A percentile compares a stretch with the other conserved stretches of the same genome.
phyloP scores from a whole-genome alignment of 1,140 invertebrate genomes.

The Vollenhovia emeryi region DNA sequence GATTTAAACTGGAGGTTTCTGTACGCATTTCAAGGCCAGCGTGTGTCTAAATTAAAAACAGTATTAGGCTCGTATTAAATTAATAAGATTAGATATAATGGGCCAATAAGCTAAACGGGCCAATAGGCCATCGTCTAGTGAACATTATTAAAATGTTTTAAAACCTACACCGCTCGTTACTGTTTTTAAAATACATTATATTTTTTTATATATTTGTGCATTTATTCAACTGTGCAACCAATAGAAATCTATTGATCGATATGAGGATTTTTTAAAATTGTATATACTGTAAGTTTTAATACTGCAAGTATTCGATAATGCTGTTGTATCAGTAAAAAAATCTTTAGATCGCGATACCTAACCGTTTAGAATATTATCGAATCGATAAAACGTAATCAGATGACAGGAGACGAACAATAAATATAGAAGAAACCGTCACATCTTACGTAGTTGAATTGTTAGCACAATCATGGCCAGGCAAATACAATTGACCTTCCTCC shows the following conservation, averaged over 20 bases:
- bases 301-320: too few species aligned
- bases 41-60: too few species aligned
- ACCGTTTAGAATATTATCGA: slow-evolving; percentile 15
- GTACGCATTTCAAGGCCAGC: too few species aligned
- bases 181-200: background rate
- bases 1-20: too few species aligned
- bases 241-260: too few species aligned
- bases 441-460: background rate
- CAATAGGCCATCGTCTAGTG: too few species aligned
- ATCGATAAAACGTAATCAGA: slow-evolving; percentile 44
- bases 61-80: too few species aligned
- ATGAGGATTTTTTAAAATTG: too few species aligned
- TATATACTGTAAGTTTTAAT: too few species aligned
- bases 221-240: background rate
- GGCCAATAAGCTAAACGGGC: background rate
- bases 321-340: too few species aligned
- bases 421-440: background rate
- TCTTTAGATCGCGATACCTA: background rate
- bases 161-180: too few species aligned
- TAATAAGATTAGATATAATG: too few species aligned
- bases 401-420: slow-evolving; percentile 40
- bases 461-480: slow-evolving; percentile 26
- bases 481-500: background rate
- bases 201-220: background rate
- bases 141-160: slow-evolving; percentile 8